phyloP scores from a whole-genome alignment of 2,113 vertebrate species.

The Pterocles burchelli region DNA sequence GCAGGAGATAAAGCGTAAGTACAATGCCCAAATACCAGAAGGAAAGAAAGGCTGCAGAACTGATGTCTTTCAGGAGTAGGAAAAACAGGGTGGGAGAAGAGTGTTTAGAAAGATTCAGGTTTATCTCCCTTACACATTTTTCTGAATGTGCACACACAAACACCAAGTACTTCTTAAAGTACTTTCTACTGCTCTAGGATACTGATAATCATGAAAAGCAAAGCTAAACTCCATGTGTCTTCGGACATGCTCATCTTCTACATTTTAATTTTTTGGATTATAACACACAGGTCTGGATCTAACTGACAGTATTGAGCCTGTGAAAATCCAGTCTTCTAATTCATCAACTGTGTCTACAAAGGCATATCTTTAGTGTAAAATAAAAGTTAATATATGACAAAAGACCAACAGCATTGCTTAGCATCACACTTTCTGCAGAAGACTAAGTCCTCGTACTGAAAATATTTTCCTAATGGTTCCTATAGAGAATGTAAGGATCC shows the following conservation, averaged over 20 bases:
- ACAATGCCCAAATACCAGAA: neutral
- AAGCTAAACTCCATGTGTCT: neutral
- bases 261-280: no score
- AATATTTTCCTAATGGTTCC: neutral
- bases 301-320: neutral
- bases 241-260: neutral
- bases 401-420: neutral
- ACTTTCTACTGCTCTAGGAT: neutral
- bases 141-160: neutral
- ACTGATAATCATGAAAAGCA: neutral
- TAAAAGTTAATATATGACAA: neutral
- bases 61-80: accelerated
- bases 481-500: accelerated
- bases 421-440: neutral
- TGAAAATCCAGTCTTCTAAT: neutral
- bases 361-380: accelerated
- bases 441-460: neutral
- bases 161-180: neutral
- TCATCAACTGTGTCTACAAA: neutral
- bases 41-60: neutral
- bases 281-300: neutral
- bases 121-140: accelerated
- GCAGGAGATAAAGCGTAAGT: accelerated
- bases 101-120: neutral
- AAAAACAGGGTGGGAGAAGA: accelerated